phyloP scores from a whole-genome alignment of 2,797 vertebrate species.

The Austrolebias charrua region DNA sequence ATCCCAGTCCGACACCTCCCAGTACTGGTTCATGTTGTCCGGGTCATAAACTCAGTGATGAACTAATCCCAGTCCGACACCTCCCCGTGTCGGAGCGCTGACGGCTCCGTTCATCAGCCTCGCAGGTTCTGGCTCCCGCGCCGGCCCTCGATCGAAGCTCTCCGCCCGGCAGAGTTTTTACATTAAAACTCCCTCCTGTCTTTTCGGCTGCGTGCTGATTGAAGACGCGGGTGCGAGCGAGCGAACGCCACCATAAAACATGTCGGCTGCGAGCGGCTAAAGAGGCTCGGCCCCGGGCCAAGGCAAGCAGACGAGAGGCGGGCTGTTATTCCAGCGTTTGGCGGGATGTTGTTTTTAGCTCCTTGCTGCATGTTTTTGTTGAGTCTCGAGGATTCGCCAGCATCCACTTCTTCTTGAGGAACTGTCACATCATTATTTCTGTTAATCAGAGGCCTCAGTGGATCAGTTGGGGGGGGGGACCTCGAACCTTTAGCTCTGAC shows the following conservation, averaged over 20 bases:
- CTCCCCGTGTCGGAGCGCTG: constrained; percentile 11
- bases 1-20: neutral
- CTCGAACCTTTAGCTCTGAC: neutral
- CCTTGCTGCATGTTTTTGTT: constrained; percentile 36
- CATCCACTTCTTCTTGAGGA: constrained; percentile 21
- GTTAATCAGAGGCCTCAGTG: constrained; percentile 27
- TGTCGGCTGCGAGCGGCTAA: constrained; percentile 24
- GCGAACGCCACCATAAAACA: constrained; percentile 46
- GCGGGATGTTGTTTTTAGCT: constrained; percentile 46
- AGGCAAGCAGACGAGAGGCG: constrained; percentile 49
- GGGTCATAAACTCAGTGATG: neutral
- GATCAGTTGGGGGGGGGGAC: constrained; percentile 6
- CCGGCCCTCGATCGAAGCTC: neutral
- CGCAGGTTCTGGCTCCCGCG: constrained; percentile 37
- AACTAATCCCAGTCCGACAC: neutral
- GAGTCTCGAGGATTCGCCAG: constrained; percentile 24
- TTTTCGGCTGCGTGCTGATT: constrained; percentile 51
- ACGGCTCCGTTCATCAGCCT: constrained; percentile 25
- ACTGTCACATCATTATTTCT: constrained; percentile 32
- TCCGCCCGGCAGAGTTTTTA: constrained; percentile 35
- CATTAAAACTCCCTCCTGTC: constrained; percentile 47
- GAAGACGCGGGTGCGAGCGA: constrained; percentile 48
- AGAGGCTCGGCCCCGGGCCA: constrained; percentile 16
- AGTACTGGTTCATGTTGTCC: neutral
- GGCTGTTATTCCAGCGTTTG: constrained; percentile 44